phyloP scores from a whole-genome alignment of 2,797 vertebrate genomes.

The Pantherophis alleghaniensis region DNA sequence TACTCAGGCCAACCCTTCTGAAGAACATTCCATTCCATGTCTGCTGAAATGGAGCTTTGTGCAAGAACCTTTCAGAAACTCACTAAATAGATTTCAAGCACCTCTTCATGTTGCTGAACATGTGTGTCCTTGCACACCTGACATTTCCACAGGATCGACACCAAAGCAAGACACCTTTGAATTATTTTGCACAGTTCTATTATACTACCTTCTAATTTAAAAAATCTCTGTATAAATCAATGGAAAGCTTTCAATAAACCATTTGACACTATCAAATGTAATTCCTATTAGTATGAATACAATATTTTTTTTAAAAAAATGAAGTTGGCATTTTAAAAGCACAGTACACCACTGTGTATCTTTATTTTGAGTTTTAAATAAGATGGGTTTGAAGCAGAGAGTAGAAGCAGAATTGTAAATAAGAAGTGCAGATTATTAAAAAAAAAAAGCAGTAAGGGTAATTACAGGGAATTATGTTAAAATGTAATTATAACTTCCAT shows the following conservation, averaged over 20 bases:
- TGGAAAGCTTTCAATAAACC: neutral
- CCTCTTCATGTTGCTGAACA: neutral
- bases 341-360: neutral
- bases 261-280: neutral
- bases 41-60: neutral
- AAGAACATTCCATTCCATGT: neutral
- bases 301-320: neutral
- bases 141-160: neutral
- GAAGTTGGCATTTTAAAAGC: neutral
- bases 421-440: conserved; percentile 34
- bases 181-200: neutral
- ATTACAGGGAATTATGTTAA: conserved; percentile 66
- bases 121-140: neutral
- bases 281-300: neutral
- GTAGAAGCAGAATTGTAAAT: conserved; percentile 40
- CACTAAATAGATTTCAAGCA: neutral
- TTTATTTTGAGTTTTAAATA: conserved; percentile 19
- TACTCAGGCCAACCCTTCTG: neutral
- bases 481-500: conserved; percentile 64
- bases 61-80: neutral
- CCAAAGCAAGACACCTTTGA: neutral
- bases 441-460: conserved; percentile 41
- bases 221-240: conserved; percentile 3
- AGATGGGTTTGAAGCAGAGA: neutral
- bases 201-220: neutral